These are phyloP conservation scores for Syngnathus scovelli DNA, from an alignment of 2,113 vertebrate genomes.

Conservation along the genomic window DNA sequence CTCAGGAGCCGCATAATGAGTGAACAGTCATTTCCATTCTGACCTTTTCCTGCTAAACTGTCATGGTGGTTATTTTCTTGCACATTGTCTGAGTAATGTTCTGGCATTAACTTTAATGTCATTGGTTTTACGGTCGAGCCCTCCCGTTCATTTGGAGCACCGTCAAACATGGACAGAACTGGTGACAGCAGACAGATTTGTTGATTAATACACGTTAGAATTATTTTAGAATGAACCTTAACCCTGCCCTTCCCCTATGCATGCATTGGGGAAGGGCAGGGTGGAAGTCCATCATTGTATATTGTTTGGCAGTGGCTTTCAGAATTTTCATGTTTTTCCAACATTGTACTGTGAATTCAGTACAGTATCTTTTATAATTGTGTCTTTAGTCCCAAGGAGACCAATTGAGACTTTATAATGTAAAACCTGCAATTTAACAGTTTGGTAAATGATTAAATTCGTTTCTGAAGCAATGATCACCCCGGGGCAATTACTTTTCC, in stretches of 20 bases:
- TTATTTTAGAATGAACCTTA: slow-evolving; percentile 2
- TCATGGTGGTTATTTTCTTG: slow-evolving; percentile 46
- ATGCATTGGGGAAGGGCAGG: background rate
- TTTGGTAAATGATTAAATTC: slow-evolving; percentile 17
- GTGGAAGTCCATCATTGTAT: slow-evolving; percentile 3
- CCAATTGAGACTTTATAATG: background rate
- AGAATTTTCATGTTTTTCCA: background rate
- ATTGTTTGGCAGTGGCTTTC: background rate
- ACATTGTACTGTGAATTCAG: background rate
- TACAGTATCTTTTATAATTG: background rate
- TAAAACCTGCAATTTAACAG: slow-evolving; percentile 9
- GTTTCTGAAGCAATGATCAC: slow-evolving; percentile 15
- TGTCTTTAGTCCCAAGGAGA: background rate
- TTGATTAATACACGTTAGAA: slow-evolving; percentile 6
- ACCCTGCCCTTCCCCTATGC: no score
- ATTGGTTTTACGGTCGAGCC: slow-evolving; percentile 52
- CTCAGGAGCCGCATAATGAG: slow-evolving; percentile 45
- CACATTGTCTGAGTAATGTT: slow-evolving; percentile 37
- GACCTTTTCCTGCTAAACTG: slow-evolving; percentile 55
- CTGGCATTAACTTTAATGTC: slow-evolving; percentile 55
- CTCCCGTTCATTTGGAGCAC: slow-evolving; percentile 14
- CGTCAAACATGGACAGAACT: slow-evolving; percentile 16
- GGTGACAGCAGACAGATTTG: slow-evolving; percentile 10
- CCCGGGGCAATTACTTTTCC: slow-evolving; percentile 27
- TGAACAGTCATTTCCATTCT: slow-evolving; percentile 51